Conservation (phyloP, 2,113 vertebrate genomes). For the Channa maculata region DNA sequence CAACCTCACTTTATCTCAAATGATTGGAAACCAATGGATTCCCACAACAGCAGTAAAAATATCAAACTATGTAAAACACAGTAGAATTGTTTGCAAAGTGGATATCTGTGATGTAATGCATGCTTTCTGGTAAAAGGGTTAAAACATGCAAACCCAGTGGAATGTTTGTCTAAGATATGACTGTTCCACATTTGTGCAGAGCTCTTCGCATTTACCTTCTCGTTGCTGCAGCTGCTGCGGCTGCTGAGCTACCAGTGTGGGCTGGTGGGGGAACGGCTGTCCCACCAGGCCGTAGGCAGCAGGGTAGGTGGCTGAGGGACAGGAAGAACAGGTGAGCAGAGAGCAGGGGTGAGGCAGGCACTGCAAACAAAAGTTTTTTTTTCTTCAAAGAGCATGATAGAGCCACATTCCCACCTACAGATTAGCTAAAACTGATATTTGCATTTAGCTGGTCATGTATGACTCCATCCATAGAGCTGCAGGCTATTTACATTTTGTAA, state of each 20-base stretch:
- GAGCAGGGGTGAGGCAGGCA: conserved; percentile 18
- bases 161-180: conserved; percentile 23
- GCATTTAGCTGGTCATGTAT: conserved; percentile 31
- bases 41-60: not conserved
- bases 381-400: conserved; percentile 31
- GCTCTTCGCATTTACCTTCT: conserved; percentile 82
- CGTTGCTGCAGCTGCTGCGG: conserved; percentile 90
- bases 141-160: conserved; percentile 14
- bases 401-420: conserved; percentile 35
- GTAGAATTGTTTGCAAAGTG: not conserved
- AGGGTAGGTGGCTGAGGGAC: conserved; percentile 89
- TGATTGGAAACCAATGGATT: not conserved
- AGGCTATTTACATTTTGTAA: conserved; percentile 45
- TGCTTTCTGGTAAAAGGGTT: conserved; percentile 7
- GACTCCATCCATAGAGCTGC: conserved; percentile 24
- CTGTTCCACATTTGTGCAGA: not conserved
- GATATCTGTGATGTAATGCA: not conserved
- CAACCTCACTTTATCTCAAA: too few relatives aligned
- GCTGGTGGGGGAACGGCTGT: conserved; percentile 92
- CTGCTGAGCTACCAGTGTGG: conserved; percentile 89
- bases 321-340: conserved; percentile 42
- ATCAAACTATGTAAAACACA: not conserved
- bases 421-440: conserved; percentile 33
- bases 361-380: conserved; percentile 19
- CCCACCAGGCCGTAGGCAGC: conserved; percentile 92